These are phyloP conservation scores for Micrasema minimum DNA, from an alignment of 1,140 invertebrate genomes.

Conservation along the genomic window DNA sequence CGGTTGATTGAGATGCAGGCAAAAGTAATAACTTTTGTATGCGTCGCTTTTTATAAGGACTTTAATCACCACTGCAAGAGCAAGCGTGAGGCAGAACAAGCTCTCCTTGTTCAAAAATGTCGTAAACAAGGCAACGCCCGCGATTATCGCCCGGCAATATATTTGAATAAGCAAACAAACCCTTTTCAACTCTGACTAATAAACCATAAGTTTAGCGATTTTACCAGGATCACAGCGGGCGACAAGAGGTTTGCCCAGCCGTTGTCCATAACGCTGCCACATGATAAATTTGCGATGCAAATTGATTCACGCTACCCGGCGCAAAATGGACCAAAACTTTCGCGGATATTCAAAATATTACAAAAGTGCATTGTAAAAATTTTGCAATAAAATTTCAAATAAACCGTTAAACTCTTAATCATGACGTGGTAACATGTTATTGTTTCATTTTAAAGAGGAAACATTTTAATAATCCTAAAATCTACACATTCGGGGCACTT, in stretches of 20 bases:
- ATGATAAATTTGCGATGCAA: constrained; percentile 53
- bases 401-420: not conserved
- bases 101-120: constrained; percentile 34
- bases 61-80: constrained; percentile 27
- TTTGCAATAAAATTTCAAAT: not conserved
- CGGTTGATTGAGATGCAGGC: constrained; percentile 15
- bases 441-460: constrained; percentile 8
- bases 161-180: constrained; percentile 52
- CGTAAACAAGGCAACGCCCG: constrained; percentile 44
- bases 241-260: constrained; percentile 39
- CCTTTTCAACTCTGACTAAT: constrained; percentile 47
- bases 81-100: not conserved
- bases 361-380: constrained; percentile 12
- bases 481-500: not conserved
- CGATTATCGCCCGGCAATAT: constrained; percentile 46
- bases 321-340: constrained; percentile 25
- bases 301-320: constrained; percentile 49
- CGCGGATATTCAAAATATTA: constrained; percentile 33
- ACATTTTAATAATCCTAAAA: constrained; percentile 10
- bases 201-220: constrained; percentile 48
- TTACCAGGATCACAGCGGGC: constrained; percentile 40
- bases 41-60: constrained; percentile 10
- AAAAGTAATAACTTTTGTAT: not conserved
- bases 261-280: constrained; percentile 35
- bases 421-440: constrained; percentile 16